phyloP scores from a whole-genome alignment of 2,888 invertebrate species.

The Asteroscopus sphinx region DNA sequence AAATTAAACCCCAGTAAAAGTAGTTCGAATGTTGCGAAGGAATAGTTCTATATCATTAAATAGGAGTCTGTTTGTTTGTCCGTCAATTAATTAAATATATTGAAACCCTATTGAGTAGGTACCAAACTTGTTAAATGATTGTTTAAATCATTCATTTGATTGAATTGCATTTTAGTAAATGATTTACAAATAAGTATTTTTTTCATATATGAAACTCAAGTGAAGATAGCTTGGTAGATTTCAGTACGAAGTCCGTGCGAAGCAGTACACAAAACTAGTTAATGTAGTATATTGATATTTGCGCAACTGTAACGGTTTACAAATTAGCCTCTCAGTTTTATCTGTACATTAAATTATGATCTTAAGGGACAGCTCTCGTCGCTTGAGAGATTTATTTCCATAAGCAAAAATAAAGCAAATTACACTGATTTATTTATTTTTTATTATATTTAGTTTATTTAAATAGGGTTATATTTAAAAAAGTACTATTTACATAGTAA shows the following conservation, averaged over 20 bases:
- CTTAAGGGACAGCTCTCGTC: slow-evolving; percentile 68
- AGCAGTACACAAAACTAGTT: slow-evolving; percentile 45
- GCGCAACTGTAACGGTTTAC: slow-evolving; percentile 74
- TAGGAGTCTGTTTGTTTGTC: slow-evolving; percentile 43
- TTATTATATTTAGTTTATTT: no score
- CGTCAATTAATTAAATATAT: not conserved
- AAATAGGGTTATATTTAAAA: no score
- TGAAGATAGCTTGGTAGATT: not conserved
- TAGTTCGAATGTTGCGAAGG: slow-evolving; percentile 70
- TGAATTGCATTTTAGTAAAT: no score
- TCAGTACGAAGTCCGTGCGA: slow-evolving; percentile 26
- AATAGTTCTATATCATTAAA: slow-evolving; percentile 56
- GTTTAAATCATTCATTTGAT: no score
- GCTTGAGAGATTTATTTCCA: slow-evolving; percentile 1
- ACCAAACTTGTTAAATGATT: no score
- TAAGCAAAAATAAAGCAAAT: not conserved
- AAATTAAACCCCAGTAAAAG: slow-evolving; percentile 73
- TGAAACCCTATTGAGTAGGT: no score
- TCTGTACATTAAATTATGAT: slow-evolving; percentile 71
- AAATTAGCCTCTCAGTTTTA: slow-evolving; percentile 78
- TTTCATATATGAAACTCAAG: no score
- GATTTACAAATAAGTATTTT: no score
- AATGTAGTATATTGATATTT: slow-evolving; percentile 66
- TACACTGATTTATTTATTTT: not conserved
- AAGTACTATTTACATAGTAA: no score